Conservation (phyloP, 1,140 invertebrate genomes). For the Lasioglossum albipes region DNA sequence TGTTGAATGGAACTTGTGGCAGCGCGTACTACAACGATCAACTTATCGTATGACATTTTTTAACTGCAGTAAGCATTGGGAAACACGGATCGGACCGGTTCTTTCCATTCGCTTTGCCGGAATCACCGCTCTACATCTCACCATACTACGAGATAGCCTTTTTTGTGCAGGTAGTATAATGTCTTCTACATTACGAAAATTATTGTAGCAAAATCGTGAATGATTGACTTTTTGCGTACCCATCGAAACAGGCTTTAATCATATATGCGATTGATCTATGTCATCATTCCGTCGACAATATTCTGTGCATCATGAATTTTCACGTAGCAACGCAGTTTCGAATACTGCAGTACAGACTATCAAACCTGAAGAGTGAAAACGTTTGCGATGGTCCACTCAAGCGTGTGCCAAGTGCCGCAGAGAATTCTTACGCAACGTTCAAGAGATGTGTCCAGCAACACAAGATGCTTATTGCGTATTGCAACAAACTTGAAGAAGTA, state of each 20-base stretch:
- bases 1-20: too few relatives aligned
- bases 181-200: too few relatives aligned
- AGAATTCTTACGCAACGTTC: constrained; percentile 5
- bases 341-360: constrained; percentile 53
- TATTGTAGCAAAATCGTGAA: too few relatives aligned
- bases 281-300: constrained; percentile 58
- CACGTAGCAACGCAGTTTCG: constrained; percentile 56
- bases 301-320: constrained; percentile 52
- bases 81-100: constrained; percentile 53
- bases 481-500: constrained; percentile 31
- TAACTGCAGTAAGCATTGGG: constrained; percentile 50
- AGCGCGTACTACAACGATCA: too few relatives aligned
- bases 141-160: constrained; percentile 60
- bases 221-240: too few relatives aligned
- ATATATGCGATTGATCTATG: constrained; percentile 45
- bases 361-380: background rate
- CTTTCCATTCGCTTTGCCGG: constrained; percentile 45
- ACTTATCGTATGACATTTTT: too few relatives aligned
- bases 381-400: background rate
- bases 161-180: background rate
- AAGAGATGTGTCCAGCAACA: constrained; percentile 33
- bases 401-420: background rate
- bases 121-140: constrained; percentile 30
- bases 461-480: constrained; percentile 44
- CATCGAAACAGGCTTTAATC: constrained; percentile 6